Evolutionary conservation across 2,113 vertebrate species (phyloP).

Genomic region (Isichthys henryi): DNA sequence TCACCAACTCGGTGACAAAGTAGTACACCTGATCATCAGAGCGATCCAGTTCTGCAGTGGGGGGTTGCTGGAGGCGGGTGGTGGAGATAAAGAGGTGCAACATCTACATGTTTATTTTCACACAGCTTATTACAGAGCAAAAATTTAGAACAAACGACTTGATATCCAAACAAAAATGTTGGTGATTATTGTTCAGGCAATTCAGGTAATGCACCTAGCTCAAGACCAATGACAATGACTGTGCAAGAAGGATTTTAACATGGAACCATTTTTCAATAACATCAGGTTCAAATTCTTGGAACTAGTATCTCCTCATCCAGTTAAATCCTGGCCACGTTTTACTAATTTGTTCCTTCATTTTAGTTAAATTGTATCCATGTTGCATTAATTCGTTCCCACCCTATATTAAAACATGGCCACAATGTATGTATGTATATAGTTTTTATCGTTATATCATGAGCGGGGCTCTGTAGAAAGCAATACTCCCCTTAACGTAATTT

Average conservation of each 20-base stretch:
- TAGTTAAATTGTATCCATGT: neutral
- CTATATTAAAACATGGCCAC: neutral
- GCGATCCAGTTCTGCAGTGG: constrained; percentile 87
- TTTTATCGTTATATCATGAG: neutral
- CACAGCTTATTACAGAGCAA: neutral
- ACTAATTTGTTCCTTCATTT: neutral
- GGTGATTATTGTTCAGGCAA: neutral
- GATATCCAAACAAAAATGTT: neutral
- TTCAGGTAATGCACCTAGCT: neutral
- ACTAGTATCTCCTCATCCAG: neutral
- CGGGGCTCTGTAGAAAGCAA: neutral
- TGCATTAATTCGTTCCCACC: neutral
- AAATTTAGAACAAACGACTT: neutral
- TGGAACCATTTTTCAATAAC: neutral
- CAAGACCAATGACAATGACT: neutral
- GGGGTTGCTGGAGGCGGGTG: constrained; percentile 59
- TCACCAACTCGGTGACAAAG: constrained; percentile 83
- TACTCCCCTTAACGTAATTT: neutral
- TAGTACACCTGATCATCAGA: constrained; percentile 80
- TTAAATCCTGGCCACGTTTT: neutral
- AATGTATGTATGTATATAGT: neutral
- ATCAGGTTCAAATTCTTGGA: neutral
- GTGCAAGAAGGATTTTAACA: neutral
- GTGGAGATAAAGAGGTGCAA: neutral
- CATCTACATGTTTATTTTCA: neutral